phyloP scores from a whole-genome alignment of 2,888 invertebrate genomes.

The Acanthosepion esculentum region DNA sequence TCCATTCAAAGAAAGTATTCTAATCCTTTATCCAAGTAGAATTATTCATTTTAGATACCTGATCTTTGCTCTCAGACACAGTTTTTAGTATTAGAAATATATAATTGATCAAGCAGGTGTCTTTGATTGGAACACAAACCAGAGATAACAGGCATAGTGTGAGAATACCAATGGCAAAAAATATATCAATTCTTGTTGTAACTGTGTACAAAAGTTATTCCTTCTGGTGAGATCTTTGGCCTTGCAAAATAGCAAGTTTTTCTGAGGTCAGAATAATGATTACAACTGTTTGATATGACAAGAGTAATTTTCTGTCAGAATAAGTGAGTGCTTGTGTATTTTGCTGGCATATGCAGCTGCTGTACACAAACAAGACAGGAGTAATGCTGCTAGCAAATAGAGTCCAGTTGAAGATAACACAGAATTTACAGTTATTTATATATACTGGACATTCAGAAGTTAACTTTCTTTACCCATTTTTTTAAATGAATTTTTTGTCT shows the following conservation, averaged over 20 bases:
- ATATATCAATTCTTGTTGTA: too few relatives aligned
- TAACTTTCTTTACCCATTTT: neutral
- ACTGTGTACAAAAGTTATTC: neutral
- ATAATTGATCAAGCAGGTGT: constrained; percentile 33
- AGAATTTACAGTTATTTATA: neutral
- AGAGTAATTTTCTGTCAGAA: neutral
- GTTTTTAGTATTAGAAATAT: neutral
- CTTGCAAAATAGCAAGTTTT: neutral
- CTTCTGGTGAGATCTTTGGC: constrained; percentile 16
- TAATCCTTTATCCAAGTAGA: too few relatives aligned
- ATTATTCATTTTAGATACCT: neutral
- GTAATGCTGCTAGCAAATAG: neutral
- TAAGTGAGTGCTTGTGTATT: neutral
- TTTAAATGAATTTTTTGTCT: neutral
- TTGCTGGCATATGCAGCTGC: constrained; percentile 8
- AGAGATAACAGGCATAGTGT: neutral
- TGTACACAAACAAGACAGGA: neutral
- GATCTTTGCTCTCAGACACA: constrained; percentile 5
- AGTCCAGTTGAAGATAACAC: neutral
- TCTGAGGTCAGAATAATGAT: constrained; percentile 6
- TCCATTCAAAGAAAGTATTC: too few relatives aligned
- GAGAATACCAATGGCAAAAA: neutral
- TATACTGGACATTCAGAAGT: neutral
- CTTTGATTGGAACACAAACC: neutral
- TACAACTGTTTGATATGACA: neutral